A percentile compares a stretch with the other conserved stretches of the same genome.
Conservation (phyloP, 2,797 vertebrate species). For the Enteromius thamalakanensis region DNA sequence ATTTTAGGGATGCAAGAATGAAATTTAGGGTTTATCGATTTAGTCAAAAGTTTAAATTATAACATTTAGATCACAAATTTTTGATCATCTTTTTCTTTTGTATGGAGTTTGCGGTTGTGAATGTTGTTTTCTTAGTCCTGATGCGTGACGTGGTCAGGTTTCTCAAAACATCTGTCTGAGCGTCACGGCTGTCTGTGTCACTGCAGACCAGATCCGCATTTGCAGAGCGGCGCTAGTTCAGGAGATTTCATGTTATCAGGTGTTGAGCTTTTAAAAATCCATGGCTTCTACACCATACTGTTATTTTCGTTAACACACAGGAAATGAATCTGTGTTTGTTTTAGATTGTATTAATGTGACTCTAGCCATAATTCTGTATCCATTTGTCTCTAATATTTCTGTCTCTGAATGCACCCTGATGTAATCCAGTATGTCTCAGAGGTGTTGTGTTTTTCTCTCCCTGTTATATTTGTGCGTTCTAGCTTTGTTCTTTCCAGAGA, state of each 20-base stretch:
- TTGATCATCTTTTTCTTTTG: background rate
- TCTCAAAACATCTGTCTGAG: constrained; percentile 44
- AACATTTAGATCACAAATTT: background rate
- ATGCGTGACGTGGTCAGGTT: constrained; percentile 59
- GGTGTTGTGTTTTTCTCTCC: background rate
- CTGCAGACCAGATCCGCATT: background rate
- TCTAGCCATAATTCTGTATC: background rate
- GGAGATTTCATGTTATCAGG: background rate
- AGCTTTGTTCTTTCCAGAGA: constrained; percentile 30
- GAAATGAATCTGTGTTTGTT: constrained; percentile 1
- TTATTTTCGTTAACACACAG: background rate
- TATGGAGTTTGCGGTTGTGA: background rate
- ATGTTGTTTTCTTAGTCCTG: constrained; percentile 42
- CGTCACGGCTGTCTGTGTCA: too few relatives aligned
- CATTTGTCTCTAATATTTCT: background rate
- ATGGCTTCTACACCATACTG: background rate
- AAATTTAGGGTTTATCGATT: background rate
- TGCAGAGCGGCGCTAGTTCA: background rate
- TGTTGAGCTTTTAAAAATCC: background rate
- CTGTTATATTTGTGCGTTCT: constrained; percentile 33
- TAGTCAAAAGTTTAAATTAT: background rate
- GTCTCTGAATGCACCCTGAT: background rate
- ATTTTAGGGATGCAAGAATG: background rate
- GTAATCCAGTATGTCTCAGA: background rate
- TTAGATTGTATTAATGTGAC: constrained; percentile 20